Evolutionary conservation across 2,113 vertebrate genomes (phyloP).

Genomic region (Butastur rufipennis): DNA sequence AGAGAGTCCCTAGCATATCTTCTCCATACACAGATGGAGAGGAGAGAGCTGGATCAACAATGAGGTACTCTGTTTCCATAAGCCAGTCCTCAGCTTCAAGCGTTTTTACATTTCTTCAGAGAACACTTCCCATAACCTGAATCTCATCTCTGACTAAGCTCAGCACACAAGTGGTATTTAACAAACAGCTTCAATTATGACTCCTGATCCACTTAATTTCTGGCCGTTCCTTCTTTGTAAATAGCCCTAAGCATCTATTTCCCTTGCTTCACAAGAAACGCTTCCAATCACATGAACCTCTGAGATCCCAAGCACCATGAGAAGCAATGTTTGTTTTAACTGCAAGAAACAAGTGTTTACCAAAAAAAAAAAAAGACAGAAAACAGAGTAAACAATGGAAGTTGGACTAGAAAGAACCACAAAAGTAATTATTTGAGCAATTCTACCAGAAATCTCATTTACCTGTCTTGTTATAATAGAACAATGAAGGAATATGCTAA

Average conservation of each 20-base stretch:
- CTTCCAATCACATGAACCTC: not conserved
- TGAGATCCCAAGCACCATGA: not conserved
- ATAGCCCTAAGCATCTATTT: not conserved
- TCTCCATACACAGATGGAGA: not conserved
- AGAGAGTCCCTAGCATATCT: not conserved
- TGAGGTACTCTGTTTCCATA: not conserved
- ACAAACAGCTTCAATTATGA: not conserved
- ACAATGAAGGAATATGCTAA: not conserved
- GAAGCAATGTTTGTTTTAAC: not conserved
- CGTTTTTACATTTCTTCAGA: not conserved
- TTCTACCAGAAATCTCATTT: not conserved
- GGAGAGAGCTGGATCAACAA: not conserved
- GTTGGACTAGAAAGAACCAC: not conserved
- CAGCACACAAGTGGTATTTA: not conserved
- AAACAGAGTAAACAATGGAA: not conserved
- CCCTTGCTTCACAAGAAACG: not conserved
- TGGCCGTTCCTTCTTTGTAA: not conserved
- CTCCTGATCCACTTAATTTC: not conserved
- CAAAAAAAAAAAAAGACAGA: not conserved
- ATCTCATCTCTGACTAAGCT: conserved; percentile 7
- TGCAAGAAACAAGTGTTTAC: not conserved
- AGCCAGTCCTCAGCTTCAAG: not conserved
- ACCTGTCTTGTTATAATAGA: not conserved
- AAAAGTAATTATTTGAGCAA: not conserved
- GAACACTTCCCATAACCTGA: not conserved